Percentiles rank a stretch among this genome's conserved stretches.
Conservation (phyloP, 2,797 vertebrate genomes). For the Hephaestus fuliginosus region DNA sequence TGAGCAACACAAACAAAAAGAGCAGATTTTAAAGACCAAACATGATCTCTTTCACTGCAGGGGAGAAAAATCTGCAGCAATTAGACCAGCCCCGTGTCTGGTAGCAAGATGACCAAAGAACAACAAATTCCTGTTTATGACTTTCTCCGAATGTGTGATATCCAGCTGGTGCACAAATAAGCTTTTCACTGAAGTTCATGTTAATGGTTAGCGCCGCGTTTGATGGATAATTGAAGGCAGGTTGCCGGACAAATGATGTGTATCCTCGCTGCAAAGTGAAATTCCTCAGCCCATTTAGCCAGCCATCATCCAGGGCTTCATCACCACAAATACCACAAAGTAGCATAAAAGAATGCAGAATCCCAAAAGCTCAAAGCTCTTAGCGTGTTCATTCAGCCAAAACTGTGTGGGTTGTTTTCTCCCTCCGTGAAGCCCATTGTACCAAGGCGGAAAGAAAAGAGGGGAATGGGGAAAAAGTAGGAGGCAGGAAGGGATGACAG, state of each 20-base stretch:
- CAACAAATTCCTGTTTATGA: conserved; percentile 20
- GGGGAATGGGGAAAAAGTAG: not conserved
- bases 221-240: conserved; percentile 52
- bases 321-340: conserved; percentile 49
- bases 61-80: not conserved
- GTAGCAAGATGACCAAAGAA: conserved; percentile 34
- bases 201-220: conserved; percentile 45
- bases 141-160: conserved; percentile 24
- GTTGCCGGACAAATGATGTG: conserved; percentile 60
- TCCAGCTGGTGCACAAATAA: conserved; percentile 55
- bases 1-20: conserved; percentile 42
- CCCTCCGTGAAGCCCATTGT: conserved; percentile 19
- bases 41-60: conserved; percentile 12
- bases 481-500: conserved; percentile 21
- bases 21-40: conserved; percentile 22
- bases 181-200: conserved; percentile 30
- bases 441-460: conserved; percentile 32
- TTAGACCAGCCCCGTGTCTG: conserved; percentile 6
- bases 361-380: conserved; percentile 58
- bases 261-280: conserved; percentile 43
- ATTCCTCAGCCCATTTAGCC: conserved; percentile 53
- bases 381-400: conserved; percentile 46
- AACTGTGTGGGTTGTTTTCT: conserved; percentile 48
- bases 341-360: conserved; percentile 51
- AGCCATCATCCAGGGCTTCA: conserved; percentile 43